These are phyloP conservation scores for Euplexia lucipara DNA, from an alignment of 2,888 invertebrate species.

Conservation along the genomic window DNA sequence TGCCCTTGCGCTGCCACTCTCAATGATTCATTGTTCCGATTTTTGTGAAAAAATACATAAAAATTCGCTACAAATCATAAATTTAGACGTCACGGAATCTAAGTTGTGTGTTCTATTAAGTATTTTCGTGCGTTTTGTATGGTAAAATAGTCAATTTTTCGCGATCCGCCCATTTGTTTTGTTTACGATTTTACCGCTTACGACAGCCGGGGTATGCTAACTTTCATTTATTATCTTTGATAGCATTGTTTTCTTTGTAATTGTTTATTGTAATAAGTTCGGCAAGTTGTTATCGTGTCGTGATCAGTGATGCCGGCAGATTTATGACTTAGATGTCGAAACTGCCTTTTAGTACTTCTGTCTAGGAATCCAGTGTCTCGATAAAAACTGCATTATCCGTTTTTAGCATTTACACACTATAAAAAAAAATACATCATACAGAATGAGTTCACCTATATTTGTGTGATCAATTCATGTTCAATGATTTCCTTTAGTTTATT, in stretches of 20 bases:
- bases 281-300: constrained; percentile 27
- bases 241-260: constrained; percentile 57
- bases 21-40: constrained; percentile 89
- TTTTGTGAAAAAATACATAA: constrained; percentile 78
- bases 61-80: constrained; percentile 64
- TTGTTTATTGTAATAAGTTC: constrained; percentile 25
- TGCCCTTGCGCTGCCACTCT: constrained; percentile 80
- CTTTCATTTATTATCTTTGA: constrained; percentile 56
- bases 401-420: neutral
- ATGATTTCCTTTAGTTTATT: constrained; percentile 10
- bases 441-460: constrained; percentile 2
- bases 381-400: constrained; percentile 16
- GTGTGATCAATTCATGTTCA: constrained; percentile 12
- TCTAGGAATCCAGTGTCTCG: constrained; percentile 26
- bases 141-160: constrained; percentile 58
- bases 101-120: constrained; percentile 49
- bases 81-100: constrained; percentile 52
- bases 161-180: constrained; percentile 82
- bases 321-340: constrained; percentile 21
- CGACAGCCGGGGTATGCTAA: constrained; percentile 48
- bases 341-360: constrained; percentile 8
- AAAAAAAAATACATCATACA: neutral
- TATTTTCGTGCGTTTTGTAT: constrained; percentile 53
- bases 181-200: constrained; percentile 84
- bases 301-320: constrained; percentile 36